Base-by-base conservation (phyloP, 1,140 invertebrate species). In the Lasioglossum albipes region DNA sequence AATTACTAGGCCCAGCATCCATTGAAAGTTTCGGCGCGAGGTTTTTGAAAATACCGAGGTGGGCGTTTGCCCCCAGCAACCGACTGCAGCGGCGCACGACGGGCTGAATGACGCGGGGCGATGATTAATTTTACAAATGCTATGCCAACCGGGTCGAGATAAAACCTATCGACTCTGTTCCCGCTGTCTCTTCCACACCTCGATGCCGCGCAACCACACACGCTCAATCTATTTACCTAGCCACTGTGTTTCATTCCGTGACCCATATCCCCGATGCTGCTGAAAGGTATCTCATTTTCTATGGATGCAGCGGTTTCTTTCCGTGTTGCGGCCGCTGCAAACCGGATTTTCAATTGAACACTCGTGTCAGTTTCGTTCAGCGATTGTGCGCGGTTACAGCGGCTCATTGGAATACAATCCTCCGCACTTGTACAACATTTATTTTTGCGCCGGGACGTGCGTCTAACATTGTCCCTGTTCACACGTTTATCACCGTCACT, bases 221-320 rank as follows among this genome's bases (percentile, higher is more conserved):
- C 64, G 7, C n/a, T 59, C 67, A 16, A 22, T 70, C 75, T 70
- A 62, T 77, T 77, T 77, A 61, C 54, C 75, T 62, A 77, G 67
- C 75, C 22, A 22, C 41, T 70, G 41, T 49, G 67, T 70, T 77
- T 77, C 66, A 27, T 52, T 49, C 31, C 22, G 12, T 61, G 75
- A 70, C 75, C 75, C 31, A 77, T 70, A 77, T 77, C 36, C 42
- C 66, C 20, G 7, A 61, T 27, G 67, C 36, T 22, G 27, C 41
- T 70, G 75, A 77, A 77, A 77, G 67, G 75, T 70, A 77, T 70
- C 67, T 49, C 66, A 45, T 61, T 76, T 70, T 70, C 75, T 77
- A 77, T 77, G 75, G 66, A 77, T 36, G 54, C 54, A 31, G 22
- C 27, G 36, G 52, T 69, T 76, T 68, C 66, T 68, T 59, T 59